Evolutionary conservation across 2,113 vertebrate species (phyloP).

Genomic region (Astatoreochromis straeleni): DNA sequence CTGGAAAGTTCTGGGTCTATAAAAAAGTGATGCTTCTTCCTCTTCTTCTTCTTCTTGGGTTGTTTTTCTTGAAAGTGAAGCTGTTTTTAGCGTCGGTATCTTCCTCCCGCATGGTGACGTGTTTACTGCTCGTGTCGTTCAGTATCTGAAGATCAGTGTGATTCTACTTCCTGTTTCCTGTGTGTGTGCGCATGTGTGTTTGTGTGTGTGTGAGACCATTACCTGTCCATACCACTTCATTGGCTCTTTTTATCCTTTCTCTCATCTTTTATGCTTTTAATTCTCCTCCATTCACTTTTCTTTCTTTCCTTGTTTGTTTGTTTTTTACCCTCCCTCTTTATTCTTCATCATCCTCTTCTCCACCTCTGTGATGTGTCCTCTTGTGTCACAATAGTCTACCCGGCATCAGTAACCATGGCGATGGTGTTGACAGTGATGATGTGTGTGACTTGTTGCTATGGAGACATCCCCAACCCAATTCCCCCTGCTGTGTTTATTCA

Average conservation of each 20-base stretch:
- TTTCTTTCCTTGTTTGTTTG: rapidly evolving
- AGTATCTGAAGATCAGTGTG: conserved; percentile 38
- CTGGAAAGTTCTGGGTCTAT: neutral
- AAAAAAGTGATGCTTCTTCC: neutral
- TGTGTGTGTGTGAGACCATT: neutral
- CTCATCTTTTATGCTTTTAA: neutral
- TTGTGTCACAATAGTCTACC: conserved; percentile 31
- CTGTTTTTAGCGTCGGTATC: conserved; percentile 10
- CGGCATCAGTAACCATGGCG: conserved; percentile 47
- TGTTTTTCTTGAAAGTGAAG: neutral
- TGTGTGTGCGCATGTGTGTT: neutral
- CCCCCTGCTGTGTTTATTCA: conserved; percentile 33
- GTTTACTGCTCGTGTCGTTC: conserved; percentile 51
- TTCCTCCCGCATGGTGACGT: conserved; percentile 52
- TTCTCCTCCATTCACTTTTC: neutral
- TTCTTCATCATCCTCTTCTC: neutral
- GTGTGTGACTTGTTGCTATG: conserved; percentile 54
- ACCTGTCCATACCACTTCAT: neutral
- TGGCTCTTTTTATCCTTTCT: neutral
- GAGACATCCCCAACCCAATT: neutral
- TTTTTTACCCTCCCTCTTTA: neutral
- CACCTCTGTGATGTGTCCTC: conserved; percentile 47
- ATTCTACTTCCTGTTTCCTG: conserved; percentile 43
- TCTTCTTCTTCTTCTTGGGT: neutral
- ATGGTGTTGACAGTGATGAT: conserved; percentile 41